Evolutionary conservation across 2,113 vertebrate species (phyloP), one percentile per base, ranked within the genome.

Genomic region (Catharus fuscescens): DNA sequence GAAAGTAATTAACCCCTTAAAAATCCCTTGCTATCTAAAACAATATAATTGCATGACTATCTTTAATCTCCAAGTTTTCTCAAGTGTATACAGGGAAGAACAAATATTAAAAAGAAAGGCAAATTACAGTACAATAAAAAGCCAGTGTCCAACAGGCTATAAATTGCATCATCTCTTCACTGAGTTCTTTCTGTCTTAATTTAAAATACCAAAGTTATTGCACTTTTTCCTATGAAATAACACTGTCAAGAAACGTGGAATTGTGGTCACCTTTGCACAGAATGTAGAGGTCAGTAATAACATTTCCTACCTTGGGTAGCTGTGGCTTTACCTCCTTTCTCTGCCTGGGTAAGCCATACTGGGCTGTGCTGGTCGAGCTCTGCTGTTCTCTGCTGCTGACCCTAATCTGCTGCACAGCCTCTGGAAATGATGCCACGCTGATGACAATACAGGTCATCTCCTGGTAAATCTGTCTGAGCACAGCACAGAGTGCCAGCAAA

Each of bases 391-490:
- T 80, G 86, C 74, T 84, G 91, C 26, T 97, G 95, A 97, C 96
- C 93, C 90, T 97, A 97, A 97, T 97, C 97, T 95, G 76, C 85
- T 67, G 34, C 64, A n/a, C 86, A 88, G 95, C 90, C 76, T 29
- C 78, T 92, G 86, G 64, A 59, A 91, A 38, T 93, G 84, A 52
- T 73, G 93, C 78, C 84, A 19, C 32, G 86, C 95, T 94, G 94
- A 61, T 97, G 94, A 84, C 95, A 96, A 77, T 77, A 48, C 4
- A 2, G 79, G 86, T 93, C 90, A 94, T 40, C 56, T 44, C 56
- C 78, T 78, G 10, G 4, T 81, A 95, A 95, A 96, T 86, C 95
- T 45, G 56, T 34, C 66, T 59, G 67, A 90, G 52, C 40, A 69
- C 77, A 53, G 47, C 78, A 61, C 50, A 14, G 21, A 54, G 80